Conservation (phyloP, 1,140 invertebrate genomes). For the Sarcophaga bullata region DNA sequence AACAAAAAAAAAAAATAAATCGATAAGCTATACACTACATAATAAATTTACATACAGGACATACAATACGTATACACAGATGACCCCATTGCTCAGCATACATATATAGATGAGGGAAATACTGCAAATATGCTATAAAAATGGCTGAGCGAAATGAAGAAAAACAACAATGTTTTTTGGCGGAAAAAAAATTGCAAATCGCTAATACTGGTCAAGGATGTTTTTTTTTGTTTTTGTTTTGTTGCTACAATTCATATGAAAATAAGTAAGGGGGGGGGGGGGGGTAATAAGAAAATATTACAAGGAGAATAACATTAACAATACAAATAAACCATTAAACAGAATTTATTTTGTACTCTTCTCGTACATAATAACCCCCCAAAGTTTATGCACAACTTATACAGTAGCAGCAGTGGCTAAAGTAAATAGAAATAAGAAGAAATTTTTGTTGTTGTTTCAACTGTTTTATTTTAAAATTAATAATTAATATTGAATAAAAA, state of each 20-base stretch:
- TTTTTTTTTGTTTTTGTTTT: not conserved
- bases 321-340: slow-evolving; percentile 8
- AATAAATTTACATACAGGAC: no score
- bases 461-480: no score
- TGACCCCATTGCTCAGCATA: not conserved
- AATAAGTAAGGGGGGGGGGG: not conserved
- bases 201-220: slow-evolving; percentile 4
- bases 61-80: no score
- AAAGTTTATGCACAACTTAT: not conserved
- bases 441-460: no score
- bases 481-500: no score
- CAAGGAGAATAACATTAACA: slow-evolving; percentile 23
- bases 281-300: not conserved
- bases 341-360: not conserved
- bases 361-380: not conserved
- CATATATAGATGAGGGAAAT: slow-evolving; percentile 24
- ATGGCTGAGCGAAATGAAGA: not conserved
- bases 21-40: no score
- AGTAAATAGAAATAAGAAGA: no score
- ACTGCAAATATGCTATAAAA: slow-evolving; percentile 12
- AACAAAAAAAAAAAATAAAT: no score
- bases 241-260: not conserved
- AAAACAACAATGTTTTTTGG: not conserved
- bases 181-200: not conserved
- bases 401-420: no score